Evolutionary conservation across 1,140 invertebrate species (phyloP), one percentile per base, ranked within the genome.

Genomic region (Myzus persicae): DNA sequence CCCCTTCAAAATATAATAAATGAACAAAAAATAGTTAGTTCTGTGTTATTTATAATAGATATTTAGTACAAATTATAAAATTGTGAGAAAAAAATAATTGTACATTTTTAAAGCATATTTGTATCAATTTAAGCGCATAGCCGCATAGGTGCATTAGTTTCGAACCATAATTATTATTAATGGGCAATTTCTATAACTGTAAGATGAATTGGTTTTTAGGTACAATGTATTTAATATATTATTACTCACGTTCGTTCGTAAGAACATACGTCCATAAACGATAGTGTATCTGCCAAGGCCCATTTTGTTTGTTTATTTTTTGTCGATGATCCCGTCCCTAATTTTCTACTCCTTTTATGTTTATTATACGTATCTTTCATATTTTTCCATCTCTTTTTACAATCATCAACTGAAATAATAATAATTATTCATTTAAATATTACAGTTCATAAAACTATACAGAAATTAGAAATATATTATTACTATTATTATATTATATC

Each of bases 321-420:
- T 88, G 85, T 88, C 9, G 44, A 84, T 40, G 81, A 84, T 84
- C 81, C 38, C 14, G 76, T 81, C n/a, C 36, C 36, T 81, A 81
- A 14, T 81, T 81, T 81, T 1, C 36, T 81, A 38, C 14, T 81
- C 31, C 36, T 81, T 20, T 81, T 81, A 81, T 87, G 31, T 87
- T 87, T 87, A 87, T 87, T 87, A 87, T 87, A 87, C 44, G 85
- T 88, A 88, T 88, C 85, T 88, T 88, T 88, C 85, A 88, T 88
- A 9, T 88, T 88, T 88, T 88, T 88, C 85, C 46, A 88, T 88
- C 85, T 88, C 31, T 88, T 88, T 88, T 88, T 88, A 42, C 85
- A 88, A 51, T 88, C 85, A 88, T 88, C 44, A 88, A 48, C 85
- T 88, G 42, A 87, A 87, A 87, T 87, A 87, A 87, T 85, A 85